Base-by-base conservation (phyloP, 2,888 invertebrate species). In the Smittia sp. region DNA sequence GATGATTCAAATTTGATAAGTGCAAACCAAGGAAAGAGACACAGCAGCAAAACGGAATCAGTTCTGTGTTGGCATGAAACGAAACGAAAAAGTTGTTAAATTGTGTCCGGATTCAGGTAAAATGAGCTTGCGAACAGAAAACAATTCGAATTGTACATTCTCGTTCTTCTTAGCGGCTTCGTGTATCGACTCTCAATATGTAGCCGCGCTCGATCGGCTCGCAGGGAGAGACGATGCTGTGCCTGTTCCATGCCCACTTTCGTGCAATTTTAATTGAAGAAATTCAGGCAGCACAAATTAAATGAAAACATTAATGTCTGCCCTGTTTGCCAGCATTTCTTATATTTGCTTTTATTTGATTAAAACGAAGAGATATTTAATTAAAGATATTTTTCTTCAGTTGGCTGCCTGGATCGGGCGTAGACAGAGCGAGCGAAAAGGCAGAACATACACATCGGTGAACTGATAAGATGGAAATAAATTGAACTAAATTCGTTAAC, bases 261-360 rank as follows among this genome's bases (percentile, higher is more conserved):
- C 69, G 69, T 69, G 69, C 69, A 69, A 52, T 69, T 69, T 69
- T 69, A 69, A 69, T 69, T 69, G 69, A 69, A 25, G 25, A 69
- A 69, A 69, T 69, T 54, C 69, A 69, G 54, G 69, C 69, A 69
- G 69, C 69, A 54, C 24, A 69, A 69, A 69, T 69, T 69, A 69
- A 69, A 69, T 69, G 69, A 69, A 69, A 69, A 54, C 69, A 69
- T 69, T 69, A 69, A 69, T 69, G 69, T 69, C 69, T 69, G 18
- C 58, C 18, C 20, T 46, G 18, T 58, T 18, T 46, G 3, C 52
- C 38, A n/a, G 68, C 68, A 46, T 46, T 46, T 68, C 27, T 52
- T 20, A 6, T 4, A 7, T 41, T 41, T 67, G 20, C 0, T 67
- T 54, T 15, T 54, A 32, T 69, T 69, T 69, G 69, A 69, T 69